Evolutionary conservation across 2,113 vertebrate species (phyloP), one percentile per base, ranked within the genome.

Genomic region (Noctilio leporinus): DNA sequence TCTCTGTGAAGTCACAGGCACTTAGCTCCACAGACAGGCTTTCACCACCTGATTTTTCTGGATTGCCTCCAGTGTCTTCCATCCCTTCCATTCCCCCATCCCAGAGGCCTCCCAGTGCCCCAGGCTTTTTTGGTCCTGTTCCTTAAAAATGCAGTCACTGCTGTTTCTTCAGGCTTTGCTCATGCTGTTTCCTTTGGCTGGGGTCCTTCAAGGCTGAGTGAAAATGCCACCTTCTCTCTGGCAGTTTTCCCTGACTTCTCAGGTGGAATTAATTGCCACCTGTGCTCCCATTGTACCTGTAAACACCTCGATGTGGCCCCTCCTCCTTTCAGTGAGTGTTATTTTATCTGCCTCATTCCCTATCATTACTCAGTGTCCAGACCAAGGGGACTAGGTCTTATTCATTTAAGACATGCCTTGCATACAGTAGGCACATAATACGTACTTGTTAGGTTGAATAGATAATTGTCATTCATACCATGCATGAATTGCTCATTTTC

Each of bases 361-460:
- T n/a, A 2, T 35, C 17, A 14, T 0, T 10, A 30, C 12, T 45
- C 33, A 7, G 26, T 57, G 51, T 57, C 75, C 72, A 59, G 57
- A 89, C 64, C 69, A 64, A 40, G 38, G 67, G 11, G 30, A 64
- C 77, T 33, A 3, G 2, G 20, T 62, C 65, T 81, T 57, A 76
- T 2, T 87, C 91, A 35, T 76, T 93, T 53, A 65, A 53, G 73
- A 67, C 16, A 67, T 65, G 53, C 67, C 33, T 82, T 62, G 94
- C 81, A 96, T 88, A 95, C 88, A 91, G 91, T 81, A 95, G 94
- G 82, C 16, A 9, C 47, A 87, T 26, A 57, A 84, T 95, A 30
- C 15, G 76, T 59, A 59, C 81, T 81, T 33, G 70, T 84, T 87
- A 77, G 51, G 28, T 87, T 76, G 85, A 87, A 55, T 24, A 84